phyloP scores from a whole-genome alignment of 2,797 vertebrate genomes.

The Acrossocheilus fasciatus region DNA sequence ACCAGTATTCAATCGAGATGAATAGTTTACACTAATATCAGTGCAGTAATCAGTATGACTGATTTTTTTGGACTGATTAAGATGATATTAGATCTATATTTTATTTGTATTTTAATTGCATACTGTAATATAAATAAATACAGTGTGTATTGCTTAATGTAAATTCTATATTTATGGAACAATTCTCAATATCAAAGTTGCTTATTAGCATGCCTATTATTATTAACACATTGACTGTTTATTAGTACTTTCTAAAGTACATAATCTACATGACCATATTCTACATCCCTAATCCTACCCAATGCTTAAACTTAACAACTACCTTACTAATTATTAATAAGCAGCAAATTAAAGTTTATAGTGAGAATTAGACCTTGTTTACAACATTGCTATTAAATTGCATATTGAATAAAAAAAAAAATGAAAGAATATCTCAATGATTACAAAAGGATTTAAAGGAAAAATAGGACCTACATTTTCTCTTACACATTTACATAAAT shows the following conservation, averaged over 20 bases:
- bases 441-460: neutral
- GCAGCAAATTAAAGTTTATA: neutral
- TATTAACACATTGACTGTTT: neutral
- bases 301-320: neutral
- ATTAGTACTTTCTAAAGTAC: neutral
- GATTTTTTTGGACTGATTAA: neutral
- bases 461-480: neutral
- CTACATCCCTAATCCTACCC: neutral
- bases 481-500: neutral
- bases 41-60: no score
- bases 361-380: neutral
- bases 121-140: neutral
- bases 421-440: neutral
- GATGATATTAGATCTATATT: neutral
- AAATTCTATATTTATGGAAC: neutral
- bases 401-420: neutral
- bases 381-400: neutral
- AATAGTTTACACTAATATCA: neutral
- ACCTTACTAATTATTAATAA: no score
- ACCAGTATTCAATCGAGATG: neutral
- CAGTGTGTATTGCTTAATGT: neutral
- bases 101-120: neutral
- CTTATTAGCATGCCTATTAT: no score
- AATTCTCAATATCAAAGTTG: no score
- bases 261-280: neutral